Evolutionary conservation across 2,113 vertebrate genomes (phyloP), one percentile per base, ranked within the genome.

Genomic region (Bostrychus sinensis): DNA sequence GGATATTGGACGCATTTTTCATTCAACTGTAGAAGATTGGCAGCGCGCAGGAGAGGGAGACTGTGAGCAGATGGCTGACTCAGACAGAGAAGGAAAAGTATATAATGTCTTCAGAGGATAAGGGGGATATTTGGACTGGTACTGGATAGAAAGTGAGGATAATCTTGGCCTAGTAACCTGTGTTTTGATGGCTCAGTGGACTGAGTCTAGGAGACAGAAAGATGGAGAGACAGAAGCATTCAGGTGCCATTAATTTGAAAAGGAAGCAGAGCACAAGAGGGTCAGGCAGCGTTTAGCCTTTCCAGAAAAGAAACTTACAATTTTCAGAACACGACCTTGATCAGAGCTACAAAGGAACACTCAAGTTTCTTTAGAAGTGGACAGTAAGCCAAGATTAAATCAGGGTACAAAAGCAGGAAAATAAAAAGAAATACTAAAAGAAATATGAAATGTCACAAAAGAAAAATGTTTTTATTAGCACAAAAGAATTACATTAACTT

Each of bases 1-100:
- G 84, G 82, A 89, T 89, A 88, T 87, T 86, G 85, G 77, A 83
- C 34, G 10, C 84, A 88, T 91, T 86, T 89, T 86, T 91, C 85
- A 89, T 89, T 85, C 71, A 23, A 68, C 74, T 71, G 67, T 75
- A 72, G 68, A 81, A 83, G 82, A 89, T 82, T 89, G 85, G 81
- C 84, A 89, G 53, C 46, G 61, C 66, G 59, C 16, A 34, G 66
- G 55, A 60, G 37, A 57, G 66, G 61, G 69, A 32, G 56, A 75
- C 53, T 68, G 45, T 57, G 46, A 75, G 69, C 45, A 39, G 65
- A 75, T 43, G 62, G 56, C 48, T 39, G 69, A 78, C 56, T 64
- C 67, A 75, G 32, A 68, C 34, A 28, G 36, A 57, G 55, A 22
- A 34, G 38, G 17, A 45, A 56, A 30, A 66, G 50, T 65, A 61